phyloP scores from a whole-genome alignment of 2,888 invertebrate species.

The Entomobrya multifasciata region DNA sequence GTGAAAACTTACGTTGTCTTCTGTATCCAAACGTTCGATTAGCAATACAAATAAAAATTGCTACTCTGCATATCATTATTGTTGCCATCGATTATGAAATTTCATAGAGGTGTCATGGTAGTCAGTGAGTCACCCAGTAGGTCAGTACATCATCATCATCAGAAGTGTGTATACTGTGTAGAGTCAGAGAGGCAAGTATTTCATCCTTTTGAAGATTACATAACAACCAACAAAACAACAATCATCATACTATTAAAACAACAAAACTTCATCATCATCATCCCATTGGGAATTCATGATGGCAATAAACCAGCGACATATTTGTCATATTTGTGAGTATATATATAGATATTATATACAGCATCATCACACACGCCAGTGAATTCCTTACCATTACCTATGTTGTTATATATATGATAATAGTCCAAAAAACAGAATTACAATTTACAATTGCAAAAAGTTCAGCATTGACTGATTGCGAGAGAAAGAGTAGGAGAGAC shows the following conservation, averaged over 20 bases:
- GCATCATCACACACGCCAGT: constrained; percentile 20
- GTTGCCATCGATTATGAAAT: constrained; percentile 25
- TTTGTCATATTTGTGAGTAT: neutral
- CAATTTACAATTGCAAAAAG: constrained; percentile 4
- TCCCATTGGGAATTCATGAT: neutral
- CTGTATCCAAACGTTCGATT: neutral
- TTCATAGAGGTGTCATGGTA: constrained; percentile 11
- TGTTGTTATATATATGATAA: constrained; percentile 21
- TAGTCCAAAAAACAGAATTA: constrained; percentile 13
- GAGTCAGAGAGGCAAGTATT: neutral
- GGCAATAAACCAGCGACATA: neutral
- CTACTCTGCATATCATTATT: neutral
- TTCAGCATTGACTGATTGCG: neutral
- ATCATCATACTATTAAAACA: constrained; percentile 19
- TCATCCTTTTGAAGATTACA: constrained; percentile 25
- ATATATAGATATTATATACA: neutral
- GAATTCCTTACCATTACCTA: neutral
- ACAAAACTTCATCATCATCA: constrained; percentile 32
- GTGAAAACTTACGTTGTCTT: no score
- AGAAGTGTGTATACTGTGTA: neutral
- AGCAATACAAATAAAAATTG: neutral
- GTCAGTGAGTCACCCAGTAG: constrained; percentile 39
- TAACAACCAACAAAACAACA: constrained; percentile 35
- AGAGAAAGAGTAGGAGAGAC: neutral
- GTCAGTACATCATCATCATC: constrained; percentile 7